Evolutionary conservation across 1,140 invertebrate genomes (phyloP).

Genomic region (Drosophila suzukii): DNA sequence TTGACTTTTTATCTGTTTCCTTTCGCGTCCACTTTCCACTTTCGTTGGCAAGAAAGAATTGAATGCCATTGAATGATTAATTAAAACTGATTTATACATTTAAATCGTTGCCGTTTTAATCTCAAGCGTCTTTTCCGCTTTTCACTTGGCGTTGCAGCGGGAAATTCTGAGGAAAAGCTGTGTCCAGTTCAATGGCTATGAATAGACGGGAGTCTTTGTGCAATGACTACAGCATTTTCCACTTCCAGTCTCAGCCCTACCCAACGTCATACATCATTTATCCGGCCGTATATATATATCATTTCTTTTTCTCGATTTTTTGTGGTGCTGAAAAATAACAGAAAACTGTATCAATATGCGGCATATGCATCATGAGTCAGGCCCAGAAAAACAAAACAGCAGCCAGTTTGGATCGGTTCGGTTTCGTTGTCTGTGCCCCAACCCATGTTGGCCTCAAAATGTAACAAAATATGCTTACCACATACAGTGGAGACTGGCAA

Average conservation of each 20-base stretch:
- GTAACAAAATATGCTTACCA: constrained; percentile 44
- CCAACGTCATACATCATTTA: constrained; percentile 62
- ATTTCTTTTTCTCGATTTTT: constrained; percentile 20
- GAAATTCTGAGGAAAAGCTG: constrained; percentile 35
- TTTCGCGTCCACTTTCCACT: constrained; percentile 50
- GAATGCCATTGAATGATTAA: constrained; percentile 46
- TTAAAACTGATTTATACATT: constrained; percentile 46
- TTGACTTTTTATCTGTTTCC: constrained; percentile 32
- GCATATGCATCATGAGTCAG: constrained; percentile 63
- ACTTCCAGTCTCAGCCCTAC: constrained; percentile 37
- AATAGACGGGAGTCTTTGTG: constrained; percentile 45
- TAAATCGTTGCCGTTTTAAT: constrained; percentile 23
- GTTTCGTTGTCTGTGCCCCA: constrained; percentile 41
- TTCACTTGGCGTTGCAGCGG: constrained; percentile 30
- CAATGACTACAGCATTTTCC: constrained; percentile 16
- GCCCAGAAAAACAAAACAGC: constrained; percentile 42
- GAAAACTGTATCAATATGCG: constrained; percentile 64
- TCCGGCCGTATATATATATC: constrained; percentile 23
- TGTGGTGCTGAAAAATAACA: constrained; percentile 33
- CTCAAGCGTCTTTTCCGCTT: constrained; percentile 16
- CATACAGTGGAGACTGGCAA: constrained; percentile 41
- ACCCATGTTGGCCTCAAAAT: constrained; percentile 65
- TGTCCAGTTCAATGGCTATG: constrained; percentile 31
- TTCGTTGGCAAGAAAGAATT: constrained; percentile 54
- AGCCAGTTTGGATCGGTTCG: constrained; percentile 30